These are phyloP conservation scores for Cisticola juncidis DNA, from an alignment of 2,113 vertebrate species.

Conservation along the genomic window DNA sequence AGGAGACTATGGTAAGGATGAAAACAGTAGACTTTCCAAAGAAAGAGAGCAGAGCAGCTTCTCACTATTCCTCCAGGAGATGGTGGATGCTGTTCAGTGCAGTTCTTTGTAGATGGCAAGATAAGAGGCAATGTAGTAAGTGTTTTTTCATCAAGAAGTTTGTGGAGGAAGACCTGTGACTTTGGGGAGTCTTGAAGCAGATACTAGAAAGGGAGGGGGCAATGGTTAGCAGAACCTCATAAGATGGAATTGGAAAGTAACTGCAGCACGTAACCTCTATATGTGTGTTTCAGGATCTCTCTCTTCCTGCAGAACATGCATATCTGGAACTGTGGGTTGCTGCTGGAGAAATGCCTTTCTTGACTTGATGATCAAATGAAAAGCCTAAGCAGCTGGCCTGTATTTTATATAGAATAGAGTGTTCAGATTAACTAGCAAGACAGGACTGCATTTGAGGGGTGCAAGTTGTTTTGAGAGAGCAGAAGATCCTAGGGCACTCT, in stretches of 20 bases:
- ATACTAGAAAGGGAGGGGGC: neutral
- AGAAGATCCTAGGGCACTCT: neutral
- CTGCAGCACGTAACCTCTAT: neutral
- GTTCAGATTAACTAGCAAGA: neutral
- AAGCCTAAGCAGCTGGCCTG: neutral
- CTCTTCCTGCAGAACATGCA: rapidly evolving
- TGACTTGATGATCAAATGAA: neutral
- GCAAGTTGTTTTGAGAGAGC: neutral
- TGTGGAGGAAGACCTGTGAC: neutral
- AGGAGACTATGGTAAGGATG: neutral
- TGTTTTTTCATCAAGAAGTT: neutral
- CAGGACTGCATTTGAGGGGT: neutral
- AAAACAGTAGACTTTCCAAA: neutral
- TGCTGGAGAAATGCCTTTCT: neutral
- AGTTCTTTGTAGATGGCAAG: neutral
- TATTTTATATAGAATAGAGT: neutral
- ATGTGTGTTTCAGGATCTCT: neutral
- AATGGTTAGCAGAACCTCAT: neutral
- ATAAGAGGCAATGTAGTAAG: neutral
- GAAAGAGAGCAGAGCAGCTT: neutral
- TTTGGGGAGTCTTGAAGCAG: neutral
- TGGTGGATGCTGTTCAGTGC: neutral
- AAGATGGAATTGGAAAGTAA: neutral
- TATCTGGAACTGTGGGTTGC: neutral
- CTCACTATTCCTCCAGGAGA: neutral